phyloP scores from a whole-genome alignment of 2,113 vertebrate genomes.

The Progne subis region DNA sequence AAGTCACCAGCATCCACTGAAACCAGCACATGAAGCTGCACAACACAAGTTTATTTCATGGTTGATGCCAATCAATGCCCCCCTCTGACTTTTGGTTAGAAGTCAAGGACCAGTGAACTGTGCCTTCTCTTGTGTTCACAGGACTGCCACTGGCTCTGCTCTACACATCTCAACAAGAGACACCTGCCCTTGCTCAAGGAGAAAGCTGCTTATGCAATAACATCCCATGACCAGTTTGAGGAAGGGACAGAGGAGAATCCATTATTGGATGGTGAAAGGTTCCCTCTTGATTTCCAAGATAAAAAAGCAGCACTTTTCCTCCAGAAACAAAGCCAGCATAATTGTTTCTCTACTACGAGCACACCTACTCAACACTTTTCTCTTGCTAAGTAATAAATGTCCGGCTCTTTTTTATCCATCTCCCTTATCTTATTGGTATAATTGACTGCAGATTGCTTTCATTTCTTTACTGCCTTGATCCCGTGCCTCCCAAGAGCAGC shows the following conservation, averaged over 20 bases:
- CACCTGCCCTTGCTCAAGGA: background rate
- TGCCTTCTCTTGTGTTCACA: background rate
- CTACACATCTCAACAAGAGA: background rate
- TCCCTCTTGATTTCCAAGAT: background rate
- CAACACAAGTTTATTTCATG: background rate
- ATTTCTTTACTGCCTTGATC: background rate
- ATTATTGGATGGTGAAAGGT: background rate
- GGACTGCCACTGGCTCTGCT: background rate
- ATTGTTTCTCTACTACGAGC: background rate
- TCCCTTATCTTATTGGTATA: background rate
- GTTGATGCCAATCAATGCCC: background rate
- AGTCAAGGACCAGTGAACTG: background rate
- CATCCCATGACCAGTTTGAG: background rate
- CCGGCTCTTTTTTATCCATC: background rate
- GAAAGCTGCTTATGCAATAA: background rate
- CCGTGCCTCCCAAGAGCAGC: background rate
- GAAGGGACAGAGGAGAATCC: slow-evolving; percentile 9
- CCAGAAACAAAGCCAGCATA: background rate
- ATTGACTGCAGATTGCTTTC: background rate
- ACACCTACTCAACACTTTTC: background rate
- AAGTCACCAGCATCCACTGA: background rate
- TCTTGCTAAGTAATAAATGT: background rate
- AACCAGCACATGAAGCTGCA: background rate
- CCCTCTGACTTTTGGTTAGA: background rate
- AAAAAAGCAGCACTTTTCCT: background rate